Conservation (phyloP, 37 sponge, comb jelly and placozoan species). For the Cladorhizidae sp. region DNA sequence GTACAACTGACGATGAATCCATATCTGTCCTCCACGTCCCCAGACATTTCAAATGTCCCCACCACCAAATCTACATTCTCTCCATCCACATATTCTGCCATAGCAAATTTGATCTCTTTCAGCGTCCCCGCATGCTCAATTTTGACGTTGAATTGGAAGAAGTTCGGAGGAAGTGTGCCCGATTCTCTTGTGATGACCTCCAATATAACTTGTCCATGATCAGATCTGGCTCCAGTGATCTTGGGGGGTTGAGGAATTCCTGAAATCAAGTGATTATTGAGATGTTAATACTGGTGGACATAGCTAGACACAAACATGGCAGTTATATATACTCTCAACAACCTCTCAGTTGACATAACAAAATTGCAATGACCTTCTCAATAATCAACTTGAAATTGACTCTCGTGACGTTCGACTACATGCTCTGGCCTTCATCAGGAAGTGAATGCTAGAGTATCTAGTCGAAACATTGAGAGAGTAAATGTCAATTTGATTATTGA, state of each 20-base stretch:
- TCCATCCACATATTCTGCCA: background rate
- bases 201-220: background rate
- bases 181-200: background rate
- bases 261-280: too few relatives aligned
- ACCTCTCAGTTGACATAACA: too few relatives aligned
- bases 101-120: background rate
- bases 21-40: background rate
- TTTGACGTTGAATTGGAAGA: slow-evolving; percentile 18
- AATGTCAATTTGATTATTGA: too few relatives aligned
- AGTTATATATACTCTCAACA: too few relatives aligned
- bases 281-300: too few relatives aligned
- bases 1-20: background rate
- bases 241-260: background rate
- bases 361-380: too few relatives aligned
- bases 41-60: background rate
- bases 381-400: too few relatives aligned
- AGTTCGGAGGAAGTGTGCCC: background rate
- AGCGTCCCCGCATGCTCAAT: background rate
- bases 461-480: too few relatives aligned
- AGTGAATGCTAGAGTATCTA: too few relatives aligned
- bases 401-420: too few relatives aligned
- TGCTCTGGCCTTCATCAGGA: too few relatives aligned
- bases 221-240: background rate
- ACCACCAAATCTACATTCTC: background rate
- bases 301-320: too few relatives aligned